Percentiles rank a stretch among this genome's conserved stretches.
Evolutionary conservation across 2,113 vertebrate species (phyloP).

Genomic region (Picathartes gymnocephalus): DNA sequence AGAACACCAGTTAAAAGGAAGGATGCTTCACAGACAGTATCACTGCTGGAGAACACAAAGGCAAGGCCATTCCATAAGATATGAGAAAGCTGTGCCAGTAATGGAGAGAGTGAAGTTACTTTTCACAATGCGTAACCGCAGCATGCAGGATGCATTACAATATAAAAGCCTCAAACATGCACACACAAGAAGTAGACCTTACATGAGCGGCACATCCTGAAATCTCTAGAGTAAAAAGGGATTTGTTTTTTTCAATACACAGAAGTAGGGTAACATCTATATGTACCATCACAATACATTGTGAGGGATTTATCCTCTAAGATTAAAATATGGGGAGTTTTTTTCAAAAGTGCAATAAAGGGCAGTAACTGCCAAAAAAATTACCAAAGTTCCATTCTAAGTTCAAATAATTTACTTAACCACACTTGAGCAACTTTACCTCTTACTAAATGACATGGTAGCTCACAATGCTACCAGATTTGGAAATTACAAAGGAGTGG

Average conservation of each 20-base stretch:
- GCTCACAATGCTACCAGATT: neutral
- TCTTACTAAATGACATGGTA: neutral
- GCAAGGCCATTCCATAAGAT: neutral
- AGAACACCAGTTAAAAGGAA: neutral
- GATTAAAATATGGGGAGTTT: accelerated
- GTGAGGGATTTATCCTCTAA: neutral
- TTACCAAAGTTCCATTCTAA: neutral
- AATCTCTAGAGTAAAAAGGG: neutral
- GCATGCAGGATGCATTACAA: neutral
- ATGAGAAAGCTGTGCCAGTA: neutral
- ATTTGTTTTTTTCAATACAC: neutral
- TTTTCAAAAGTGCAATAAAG: neutral
- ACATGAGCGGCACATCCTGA: neutral
- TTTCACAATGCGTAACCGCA: neutral
- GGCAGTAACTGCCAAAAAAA: neutral
- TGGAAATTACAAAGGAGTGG: neutral
- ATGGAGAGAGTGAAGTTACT: neutral
- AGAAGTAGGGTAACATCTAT: neutral
- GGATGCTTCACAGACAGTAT: neutral
- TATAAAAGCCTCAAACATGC: neutral
- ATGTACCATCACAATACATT: neutral
- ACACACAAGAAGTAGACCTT: neutral
- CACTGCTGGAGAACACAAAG: neutral
- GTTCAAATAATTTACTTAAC: neutral
- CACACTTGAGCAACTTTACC: neutral